phyloP scores from a whole-genome alignment of 30 jellyfish, hydroid and myxozoan genomes.

The Phacellophora camtschatica region DNA sequence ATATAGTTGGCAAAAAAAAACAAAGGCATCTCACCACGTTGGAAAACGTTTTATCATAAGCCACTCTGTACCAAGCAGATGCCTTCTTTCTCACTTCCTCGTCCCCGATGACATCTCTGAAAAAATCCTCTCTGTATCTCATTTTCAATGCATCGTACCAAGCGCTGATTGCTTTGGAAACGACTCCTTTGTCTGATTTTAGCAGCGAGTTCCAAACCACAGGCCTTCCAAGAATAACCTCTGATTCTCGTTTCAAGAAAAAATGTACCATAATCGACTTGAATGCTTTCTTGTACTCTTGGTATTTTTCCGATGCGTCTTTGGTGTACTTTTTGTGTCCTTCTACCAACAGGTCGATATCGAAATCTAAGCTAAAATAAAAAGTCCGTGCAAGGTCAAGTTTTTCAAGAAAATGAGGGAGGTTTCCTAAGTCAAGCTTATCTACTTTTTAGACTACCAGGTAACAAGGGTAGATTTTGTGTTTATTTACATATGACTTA shows the following conservation, averaged over 20 bases:
- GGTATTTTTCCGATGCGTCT: constrained; percentile 54
- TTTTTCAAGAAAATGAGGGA: too few species aligned
- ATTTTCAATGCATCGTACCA: constrained; percentile 42
- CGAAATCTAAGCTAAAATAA: not conserved
- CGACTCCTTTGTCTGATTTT: constrained; percentile 73
- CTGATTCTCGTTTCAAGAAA: constrained; percentile 69
- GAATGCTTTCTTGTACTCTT: constrained; percentile 21
- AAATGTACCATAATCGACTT: constrained; percentile 49
- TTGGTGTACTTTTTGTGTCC: constrained; percentile 51
- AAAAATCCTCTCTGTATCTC: constrained; percentile 65
- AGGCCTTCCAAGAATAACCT: constrained; percentile 73
- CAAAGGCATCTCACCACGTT: too few species aligned
- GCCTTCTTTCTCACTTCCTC: constrained; percentile 57
- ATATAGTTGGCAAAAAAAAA: too few species aligned
- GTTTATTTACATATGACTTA: too few species aligned
- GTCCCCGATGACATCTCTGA: constrained; percentile 19
- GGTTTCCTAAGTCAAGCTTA: too few species aligned
- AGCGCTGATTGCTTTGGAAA: constrained; percentile 37
- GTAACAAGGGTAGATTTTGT: too few species aligned
- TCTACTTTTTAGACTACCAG: too few species aligned
- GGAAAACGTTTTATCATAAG: too few species aligned
- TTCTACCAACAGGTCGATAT: constrained; percentile 42
- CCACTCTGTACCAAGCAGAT: constrained; percentile 78
- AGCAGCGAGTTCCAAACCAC: constrained; percentile 67
- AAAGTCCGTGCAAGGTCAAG: too few species aligned